Evolutionary conservation across 2,113 vertebrate genomes (phyloP).

Genomic region (Phyllopteryx taeniolatus): DNA sequence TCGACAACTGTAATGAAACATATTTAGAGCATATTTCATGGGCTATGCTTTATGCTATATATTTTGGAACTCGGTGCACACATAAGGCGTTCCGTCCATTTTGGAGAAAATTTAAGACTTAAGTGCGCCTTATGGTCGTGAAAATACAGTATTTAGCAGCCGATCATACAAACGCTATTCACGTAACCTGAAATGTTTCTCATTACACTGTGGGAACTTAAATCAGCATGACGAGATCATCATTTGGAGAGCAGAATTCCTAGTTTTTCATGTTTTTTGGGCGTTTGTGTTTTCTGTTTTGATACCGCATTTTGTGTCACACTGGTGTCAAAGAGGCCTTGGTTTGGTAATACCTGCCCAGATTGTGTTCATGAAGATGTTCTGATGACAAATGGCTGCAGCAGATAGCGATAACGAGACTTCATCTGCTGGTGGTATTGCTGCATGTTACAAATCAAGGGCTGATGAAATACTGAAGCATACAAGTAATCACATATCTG

Average conservation of each 20-base stretch:
- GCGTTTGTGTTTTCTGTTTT: conserved; percentile 17
- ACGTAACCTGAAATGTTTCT: background rate
- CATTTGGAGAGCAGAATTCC: background rate
- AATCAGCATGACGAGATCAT: background rate
- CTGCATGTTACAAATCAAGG: conserved; percentile 60
- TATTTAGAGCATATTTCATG: too few relatives aligned
- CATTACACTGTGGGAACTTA: background rate
- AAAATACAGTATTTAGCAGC: too few relatives aligned
- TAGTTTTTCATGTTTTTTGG: background rate
- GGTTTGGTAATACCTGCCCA: conserved; percentile 62
- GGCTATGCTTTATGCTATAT: too few relatives aligned
- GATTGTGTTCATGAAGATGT: conserved; percentile 63
- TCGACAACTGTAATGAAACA: too few relatives aligned
- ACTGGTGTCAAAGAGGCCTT: conserved; percentile 35
- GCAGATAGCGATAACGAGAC: conserved; percentile 50
- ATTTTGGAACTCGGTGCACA: too few relatives aligned
- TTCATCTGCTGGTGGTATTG: conserved; percentile 57
- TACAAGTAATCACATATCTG: conserved; percentile 50
- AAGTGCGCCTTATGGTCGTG: too few relatives aligned
- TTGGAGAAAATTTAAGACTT: too few relatives aligned
- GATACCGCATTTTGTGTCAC: conserved; percentile 28
- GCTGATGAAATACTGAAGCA: conserved; percentile 58
- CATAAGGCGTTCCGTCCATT: too few relatives aligned
- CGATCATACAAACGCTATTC: too few relatives aligned
- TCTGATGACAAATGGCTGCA: conserved; percentile 43